Conservation (phyloP, 2,888 invertebrate genomes). For the Limenitis camilla region DNA sequence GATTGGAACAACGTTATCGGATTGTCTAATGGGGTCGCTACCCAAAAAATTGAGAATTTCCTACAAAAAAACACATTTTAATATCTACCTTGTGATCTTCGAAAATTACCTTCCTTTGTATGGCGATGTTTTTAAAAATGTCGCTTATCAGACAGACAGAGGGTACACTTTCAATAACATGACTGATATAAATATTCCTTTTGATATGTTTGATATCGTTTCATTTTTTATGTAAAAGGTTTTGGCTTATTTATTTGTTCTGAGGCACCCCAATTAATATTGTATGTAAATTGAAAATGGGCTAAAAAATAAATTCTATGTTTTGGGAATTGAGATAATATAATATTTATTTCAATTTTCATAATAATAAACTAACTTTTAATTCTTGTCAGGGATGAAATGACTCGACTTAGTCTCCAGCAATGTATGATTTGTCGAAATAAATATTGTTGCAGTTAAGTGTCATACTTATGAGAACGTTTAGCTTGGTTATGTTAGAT, state of each 20-base stretch:
- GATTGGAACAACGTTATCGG: slow-evolving; percentile 24
- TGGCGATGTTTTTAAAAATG: neutral
- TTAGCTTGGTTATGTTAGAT: no score
- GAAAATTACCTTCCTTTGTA: slow-evolving; percentile 39
- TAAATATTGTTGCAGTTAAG: no score
- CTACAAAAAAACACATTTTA: slow-evolving; percentile 30
- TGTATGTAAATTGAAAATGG: neutral
- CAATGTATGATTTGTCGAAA: no score
- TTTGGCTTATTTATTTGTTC: slow-evolving; percentile 20
- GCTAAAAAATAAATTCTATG: slow-evolving; percentile 5
- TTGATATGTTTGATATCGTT: slow-evolving; percentile 22
- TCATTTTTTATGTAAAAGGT: slow-evolving; percentile 15
- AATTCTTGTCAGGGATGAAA: no score
- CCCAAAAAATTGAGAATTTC: slow-evolving; percentile 23
- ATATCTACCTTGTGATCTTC: slow-evolving; percentile 31
- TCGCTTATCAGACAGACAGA: neutral
- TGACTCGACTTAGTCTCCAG: no score
- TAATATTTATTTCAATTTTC: no score
- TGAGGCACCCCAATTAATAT: slow-evolving; percentile 22
- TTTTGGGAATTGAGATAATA: no score
- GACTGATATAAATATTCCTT: slow-evolving; percentile 29
- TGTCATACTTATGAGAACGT: no score
- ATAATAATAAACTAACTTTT: no score
- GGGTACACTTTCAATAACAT: slow-evolving; percentile 15
- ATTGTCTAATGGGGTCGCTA: slow-evolving; percentile 11